Conservation (phyloP, 2,888 invertebrate genomes). For the Lottia gigantea region DNA sequence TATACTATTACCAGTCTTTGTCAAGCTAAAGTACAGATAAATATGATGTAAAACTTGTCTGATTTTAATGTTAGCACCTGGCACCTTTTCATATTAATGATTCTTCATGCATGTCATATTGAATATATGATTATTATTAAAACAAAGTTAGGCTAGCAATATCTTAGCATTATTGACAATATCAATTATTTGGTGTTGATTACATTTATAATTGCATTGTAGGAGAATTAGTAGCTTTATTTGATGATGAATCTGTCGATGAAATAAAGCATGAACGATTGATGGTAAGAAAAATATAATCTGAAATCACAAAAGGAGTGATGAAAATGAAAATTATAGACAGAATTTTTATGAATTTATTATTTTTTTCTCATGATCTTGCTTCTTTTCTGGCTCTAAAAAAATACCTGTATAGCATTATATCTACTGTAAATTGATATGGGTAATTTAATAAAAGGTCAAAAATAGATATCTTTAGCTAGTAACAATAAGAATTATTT, state of each 20-base stretch:
- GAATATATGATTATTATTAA: too few species aligned
- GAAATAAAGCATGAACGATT: slow-evolving; percentile 68
- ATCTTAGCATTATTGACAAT: too few species aligned
- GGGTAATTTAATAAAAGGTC: too few species aligned
- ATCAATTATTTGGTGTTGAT: neutral
- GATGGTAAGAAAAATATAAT: slow-evolving; percentile 54
- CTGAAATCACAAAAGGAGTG: neutral
- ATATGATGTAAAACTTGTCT: too few species aligned
- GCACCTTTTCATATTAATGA: too few species aligned
- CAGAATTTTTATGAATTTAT: slow-evolving; percentile 23
- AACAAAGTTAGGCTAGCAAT: too few species aligned
- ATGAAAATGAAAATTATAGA: neutral
- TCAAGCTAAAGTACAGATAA: too few species aligned
- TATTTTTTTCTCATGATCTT: neutral
- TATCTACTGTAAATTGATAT: neutral
- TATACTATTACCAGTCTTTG: too few species aligned
- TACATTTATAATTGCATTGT: slow-evolving; percentile 12
- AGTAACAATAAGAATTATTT: too few species aligned
- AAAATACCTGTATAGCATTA: neutral
- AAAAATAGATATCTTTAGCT: too few species aligned
- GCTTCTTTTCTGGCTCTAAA: neutral
- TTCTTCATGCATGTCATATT: too few species aligned
- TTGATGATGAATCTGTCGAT: slow-evolving; percentile 67
- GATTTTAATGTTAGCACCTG: too few species aligned
- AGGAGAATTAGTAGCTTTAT: slow-evolving; percentile 64